phyloP scores from a whole-genome alignment of 30 jellyfish, hydroid and myxozoan species.

The Clytia hemisphaerica region DNA sequence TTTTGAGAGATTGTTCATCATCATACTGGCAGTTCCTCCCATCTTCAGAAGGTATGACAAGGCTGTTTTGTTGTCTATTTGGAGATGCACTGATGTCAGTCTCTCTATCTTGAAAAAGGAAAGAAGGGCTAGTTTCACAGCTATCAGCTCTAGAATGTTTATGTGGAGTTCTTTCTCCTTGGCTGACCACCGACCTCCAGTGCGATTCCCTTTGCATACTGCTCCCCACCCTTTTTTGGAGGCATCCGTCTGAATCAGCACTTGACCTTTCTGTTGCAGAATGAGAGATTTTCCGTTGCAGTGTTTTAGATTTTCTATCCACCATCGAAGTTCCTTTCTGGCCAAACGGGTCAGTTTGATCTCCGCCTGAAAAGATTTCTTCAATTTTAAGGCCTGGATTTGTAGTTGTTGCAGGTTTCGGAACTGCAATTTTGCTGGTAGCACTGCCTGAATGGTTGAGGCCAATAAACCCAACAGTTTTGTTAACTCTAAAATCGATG shows the following conservation, averaged over 20 bases:
- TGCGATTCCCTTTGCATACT: constrained; percentile 15
- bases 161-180: constrained; percentile 35
- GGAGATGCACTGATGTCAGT: constrained; percentile 19
- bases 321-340: constrained; percentile 17
- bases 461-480: constrained; percentile 1
- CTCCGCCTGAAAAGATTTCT: background rate
- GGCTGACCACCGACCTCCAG: constrained; percentile 35
- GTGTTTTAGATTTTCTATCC: constrained; percentile 26
- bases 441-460: constrained; percentile 19
- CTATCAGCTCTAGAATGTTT: constrained; percentile 27
- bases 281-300: constrained; percentile 29
- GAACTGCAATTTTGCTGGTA: constrained; percentile 18
- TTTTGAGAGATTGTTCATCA: background rate
- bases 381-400: background rate
- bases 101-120: constrained; percentile 9
- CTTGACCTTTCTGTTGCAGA: too few species aligned
- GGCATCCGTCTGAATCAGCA: constrained; percentile 13
- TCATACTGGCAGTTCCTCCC: constrained; percentile 18
- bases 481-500: constrained; percentile 1
- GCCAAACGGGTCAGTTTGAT: constrained; percentile 21
- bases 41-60: constrained; percentile 14
- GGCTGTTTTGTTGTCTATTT: constrained; percentile 40
- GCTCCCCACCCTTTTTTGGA: constrained; percentile 40
- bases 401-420: constrained; percentile 26
- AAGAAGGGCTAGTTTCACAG: constrained; percentile 18